Evolutionary conservation across 1,140 invertebrate species (phyloP).

Genomic region (Cheumatopsyche charites): DNA sequence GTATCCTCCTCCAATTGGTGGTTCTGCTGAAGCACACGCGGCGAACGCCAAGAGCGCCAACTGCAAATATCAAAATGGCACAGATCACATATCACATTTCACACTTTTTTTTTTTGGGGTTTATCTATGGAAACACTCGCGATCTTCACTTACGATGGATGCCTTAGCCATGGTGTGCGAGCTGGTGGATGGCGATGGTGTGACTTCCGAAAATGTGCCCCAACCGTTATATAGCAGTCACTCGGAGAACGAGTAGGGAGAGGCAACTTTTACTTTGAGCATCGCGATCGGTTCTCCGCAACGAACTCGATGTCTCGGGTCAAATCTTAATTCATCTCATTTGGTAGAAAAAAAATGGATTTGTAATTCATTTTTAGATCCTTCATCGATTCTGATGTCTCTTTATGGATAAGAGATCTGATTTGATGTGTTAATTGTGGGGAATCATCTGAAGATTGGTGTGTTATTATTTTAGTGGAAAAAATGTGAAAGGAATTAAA

Average conservation of each 20-base stretch:
- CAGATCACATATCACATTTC: neutral
- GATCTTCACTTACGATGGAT: conserved; percentile 44
- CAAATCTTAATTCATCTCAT: neutral
- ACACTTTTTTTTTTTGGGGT: neutral
- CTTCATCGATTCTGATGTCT: no score
- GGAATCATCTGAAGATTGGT: no score
- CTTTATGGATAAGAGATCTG: no score
- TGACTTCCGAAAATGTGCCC: conserved; percentile 48
- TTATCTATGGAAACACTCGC: neutral
- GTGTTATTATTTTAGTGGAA: neutral
- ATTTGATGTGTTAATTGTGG: no score
- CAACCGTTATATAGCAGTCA: conserved; percentile 45
- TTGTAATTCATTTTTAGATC: no score
- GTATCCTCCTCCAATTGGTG: conserved; percentile 51
- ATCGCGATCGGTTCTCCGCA: neutral
- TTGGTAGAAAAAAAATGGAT: neutral
- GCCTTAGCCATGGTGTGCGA: conserved; percentile 41
- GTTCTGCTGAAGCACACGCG: conserved; percentile 58
- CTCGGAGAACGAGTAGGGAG: conserved; percentile 33
- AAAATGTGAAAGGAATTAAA: neutral
- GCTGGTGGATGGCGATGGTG: conserved; percentile 28
- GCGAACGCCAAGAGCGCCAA: conserved; percentile 57
- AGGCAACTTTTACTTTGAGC: conserved; percentile 47
- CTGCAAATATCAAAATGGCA: conserved; percentile 51
- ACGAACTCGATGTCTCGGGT: neutral